Evolutionary conservation across 2,797 vertebrate species (phyloP).

Genomic region (Danio tinwini): DNA sequence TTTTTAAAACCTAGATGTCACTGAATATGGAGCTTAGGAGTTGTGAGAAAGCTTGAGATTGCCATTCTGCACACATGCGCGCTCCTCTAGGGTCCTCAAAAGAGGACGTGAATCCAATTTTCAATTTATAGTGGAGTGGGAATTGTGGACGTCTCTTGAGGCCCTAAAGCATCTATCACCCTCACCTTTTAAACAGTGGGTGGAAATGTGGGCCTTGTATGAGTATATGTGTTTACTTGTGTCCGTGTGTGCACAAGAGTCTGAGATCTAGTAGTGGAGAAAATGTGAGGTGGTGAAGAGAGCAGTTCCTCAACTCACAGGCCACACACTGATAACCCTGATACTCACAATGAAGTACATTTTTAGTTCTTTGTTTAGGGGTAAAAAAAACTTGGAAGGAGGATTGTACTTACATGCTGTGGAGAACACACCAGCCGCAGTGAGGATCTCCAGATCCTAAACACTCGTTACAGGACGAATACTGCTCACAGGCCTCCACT

Average conservation of each 20-base stretch:
- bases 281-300: slow-evolving; percentile 1
- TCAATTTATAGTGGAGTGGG: slow-evolving; percentile 81
- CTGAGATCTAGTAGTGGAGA: slow-evolving; percentile 17
- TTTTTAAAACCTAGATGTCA: slow-evolving; percentile 3
- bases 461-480: slow-evolving; percentile 88
- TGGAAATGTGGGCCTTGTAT: slow-evolving; percentile 10
- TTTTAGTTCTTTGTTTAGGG: too few species aligned
- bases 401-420: slow-evolving; percentile 89
- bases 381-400: background rate
- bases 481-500: slow-evolving; percentile 92
- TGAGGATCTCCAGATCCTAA: slow-evolving; percentile 95
- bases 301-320: background rate
- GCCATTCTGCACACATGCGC: slow-evolving; percentile 28
- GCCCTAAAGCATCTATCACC: slow-evolving; percentile 40
- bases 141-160: slow-evolving; percentile 74
- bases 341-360: too few species aligned
- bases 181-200: slow-evolving; percentile 34
- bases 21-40: slow-evolving; percentile 11
- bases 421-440: slow-evolving; percentile 98
- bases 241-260: background rate
- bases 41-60: slow-evolving; percentile 27
- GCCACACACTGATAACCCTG: background rate
- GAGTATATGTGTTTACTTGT: slow-evolving; percentile 4
- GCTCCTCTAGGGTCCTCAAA: slow-evolving; percentile 67
- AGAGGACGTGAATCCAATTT: slow-evolving; percentile 76